Evolutionary conservation across 2,888 invertebrate genomes (phyloP).

Genomic region (Campaea margaritaria): DNA sequence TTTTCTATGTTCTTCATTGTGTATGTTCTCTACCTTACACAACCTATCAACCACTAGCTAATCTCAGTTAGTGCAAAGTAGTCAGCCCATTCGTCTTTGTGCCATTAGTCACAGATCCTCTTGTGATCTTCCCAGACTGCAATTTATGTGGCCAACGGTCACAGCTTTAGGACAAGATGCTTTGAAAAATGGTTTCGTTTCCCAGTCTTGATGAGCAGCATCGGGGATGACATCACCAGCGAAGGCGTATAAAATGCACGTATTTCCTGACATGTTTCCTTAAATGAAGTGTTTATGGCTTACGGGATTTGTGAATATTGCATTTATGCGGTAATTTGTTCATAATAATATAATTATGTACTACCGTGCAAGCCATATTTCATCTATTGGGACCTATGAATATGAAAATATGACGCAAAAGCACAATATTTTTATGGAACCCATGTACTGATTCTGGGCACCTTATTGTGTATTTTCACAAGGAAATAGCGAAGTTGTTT

Average conservation of each 20-base stretch:
- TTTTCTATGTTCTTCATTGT: no score
- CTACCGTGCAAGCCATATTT: no score
- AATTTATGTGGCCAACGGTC: neutral
- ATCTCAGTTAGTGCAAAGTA: constrained; percentile 9
- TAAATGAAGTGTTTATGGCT: constrained; percentile 11
- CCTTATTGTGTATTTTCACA: constrained; percentile 22
- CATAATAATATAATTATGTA: no score
- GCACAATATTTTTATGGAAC: no score
- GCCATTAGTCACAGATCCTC: constrained; percentile 13
- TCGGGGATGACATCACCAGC: no score
- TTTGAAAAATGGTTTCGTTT: neutral
- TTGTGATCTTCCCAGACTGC: constrained; percentile 7
- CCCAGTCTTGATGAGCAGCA: no score
- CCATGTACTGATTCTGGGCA: no score
- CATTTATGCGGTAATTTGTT: no score
- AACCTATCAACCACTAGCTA: neutral
- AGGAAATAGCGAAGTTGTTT: constrained; percentile 9
- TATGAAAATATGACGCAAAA: no score
- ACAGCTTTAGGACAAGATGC: neutral
- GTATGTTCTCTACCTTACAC: neutral
- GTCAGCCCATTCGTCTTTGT: constrained; percentile 13
- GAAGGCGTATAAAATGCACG: no score
- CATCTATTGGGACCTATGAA: no score
- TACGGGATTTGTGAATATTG: constrained; percentile 7
- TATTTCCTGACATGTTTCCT: neutral